These are phyloP conservation scores for Umimayanthus chanpuru DNA, from an alignment of 92 coral and sea anemone genomes.

Conservation along the genomic window DNA sequence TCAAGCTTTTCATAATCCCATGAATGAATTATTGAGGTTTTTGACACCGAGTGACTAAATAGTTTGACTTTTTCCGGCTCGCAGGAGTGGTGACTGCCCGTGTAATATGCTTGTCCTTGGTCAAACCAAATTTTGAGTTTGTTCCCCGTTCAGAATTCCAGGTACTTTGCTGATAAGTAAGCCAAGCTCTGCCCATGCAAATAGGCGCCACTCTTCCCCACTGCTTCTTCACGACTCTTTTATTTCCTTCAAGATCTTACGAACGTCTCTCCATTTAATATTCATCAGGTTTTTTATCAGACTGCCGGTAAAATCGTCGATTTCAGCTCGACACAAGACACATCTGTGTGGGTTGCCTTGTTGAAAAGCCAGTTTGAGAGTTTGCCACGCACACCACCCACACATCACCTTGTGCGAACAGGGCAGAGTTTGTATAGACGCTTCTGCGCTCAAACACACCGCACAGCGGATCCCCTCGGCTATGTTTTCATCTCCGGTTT, in stretches of 20 bases:
- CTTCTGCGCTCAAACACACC: slow-evolving; percentile 81
- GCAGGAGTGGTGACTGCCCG: too few species aligned
- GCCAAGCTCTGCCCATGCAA: background rate
- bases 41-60: too few species aligned
- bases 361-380: slow-evolving; percentile 74
- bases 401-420: slow-evolving; percentile 88
- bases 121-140: too few species aligned
- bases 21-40: too few species aligned
- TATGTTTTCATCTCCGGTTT: slow-evolving; percentile 31
- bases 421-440: slow-evolving; percentile 86
- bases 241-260: slow-evolving; percentile 82
- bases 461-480: slow-evolving; percentile 72
- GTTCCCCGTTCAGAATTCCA: too few species aligned
- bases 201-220: background rate
- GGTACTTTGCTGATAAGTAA: too few species aligned
- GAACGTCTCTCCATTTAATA: slow-evolving; percentile 85
- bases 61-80: too few species aligned
- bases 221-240: slow-evolving; percentile 40
- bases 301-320: slow-evolving; percentile 87
- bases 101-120: too few species aligned
- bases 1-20: too few species aligned
- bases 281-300: slow-evolving; percentile 79
- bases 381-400: slow-evolving; percentile 96
- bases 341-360: slow-evolving; percentile 79
- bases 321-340: slow-evolving; percentile 86